Evolutionary conservation across 35 echinoderm and acorn worm species (phyloP), one percentile per base, ranked within the genome.

Genomic region (Stichopus chloronotus): DNA sequence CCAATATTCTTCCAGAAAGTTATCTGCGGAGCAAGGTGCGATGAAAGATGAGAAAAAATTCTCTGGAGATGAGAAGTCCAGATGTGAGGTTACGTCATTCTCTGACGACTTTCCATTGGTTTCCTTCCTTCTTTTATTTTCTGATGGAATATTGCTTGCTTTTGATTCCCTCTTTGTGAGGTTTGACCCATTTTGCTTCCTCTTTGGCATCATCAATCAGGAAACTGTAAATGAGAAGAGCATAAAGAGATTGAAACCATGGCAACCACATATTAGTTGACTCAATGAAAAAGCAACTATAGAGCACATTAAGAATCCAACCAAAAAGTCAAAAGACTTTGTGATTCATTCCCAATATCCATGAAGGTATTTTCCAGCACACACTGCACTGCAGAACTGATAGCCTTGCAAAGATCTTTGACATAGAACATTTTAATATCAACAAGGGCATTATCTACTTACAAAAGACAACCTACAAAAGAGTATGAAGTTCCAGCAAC

Each of bases 1-100:
- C 97, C 97, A 98, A 58, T 96, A 92, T 56, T 94, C 71, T 5
- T 92, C 58, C 55, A 98, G 88, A 79, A 98, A 98, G n/a, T 58
- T 78, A 54, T 78, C 76, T n/a, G 81, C 58, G 55, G 57, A 87
- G 25, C 78, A 86, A 54, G 94, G 94, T 9, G 80, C n/a, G 12
- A 95, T 92, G n/a, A 95, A 74, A n/a, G 94, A 95, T 20, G 53
- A 25, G 54, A 95, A 74, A 52, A 95, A 78, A 6, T 80, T 59
- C 16, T 95, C 84, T 25, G 90, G 80, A 52, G 92, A 87, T 11
- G 60, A 68, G 78, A 93, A 87, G 30, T 92, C 58, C n/a, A 92
- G 59, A 55, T 19, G 24, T 83, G 52, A 56, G 57, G 53, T 14
- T 20, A 16, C 57, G 6, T 87, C 84, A 6, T 87, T 9, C 13